A percentile compares a stretch with the other conserved stretches of the same genome.
These are phyloP conservation scores for Neelides folsomi DNA, from an alignment of 2,888 invertebrate species.

Conservation along the genomic window DNA sequence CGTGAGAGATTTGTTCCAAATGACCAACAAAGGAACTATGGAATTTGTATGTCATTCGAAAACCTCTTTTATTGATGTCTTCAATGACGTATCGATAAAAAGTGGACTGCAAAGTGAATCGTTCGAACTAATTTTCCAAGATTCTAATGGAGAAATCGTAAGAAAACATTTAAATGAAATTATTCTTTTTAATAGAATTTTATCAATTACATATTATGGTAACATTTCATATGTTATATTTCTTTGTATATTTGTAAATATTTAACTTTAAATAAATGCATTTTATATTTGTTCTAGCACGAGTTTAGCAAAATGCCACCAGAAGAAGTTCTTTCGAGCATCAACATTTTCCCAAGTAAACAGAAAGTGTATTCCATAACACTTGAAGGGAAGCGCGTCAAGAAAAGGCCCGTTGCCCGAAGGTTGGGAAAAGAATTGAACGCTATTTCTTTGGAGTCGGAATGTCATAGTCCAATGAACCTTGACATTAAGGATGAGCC, in stretches of 20 bases:
- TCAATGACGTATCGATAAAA: slow-evolving; percentile 15
- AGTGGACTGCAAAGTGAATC: slow-evolving; percentile 14
- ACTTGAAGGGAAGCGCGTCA: slow-evolving; percentile 5
- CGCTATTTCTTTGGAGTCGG: no score
- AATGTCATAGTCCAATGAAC: no score
- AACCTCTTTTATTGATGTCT: slow-evolving; percentile 12
- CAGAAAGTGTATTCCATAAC: slow-evolving; percentile 16
- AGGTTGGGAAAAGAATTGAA: not conserved
- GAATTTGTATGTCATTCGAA: slow-evolving; percentile 12
- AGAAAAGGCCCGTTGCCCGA: not conserved
- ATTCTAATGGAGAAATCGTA: slow-evolving; percentile 16
- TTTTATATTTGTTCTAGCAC: slow-evolving; percentile 16
- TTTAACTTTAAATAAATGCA: not conserved
- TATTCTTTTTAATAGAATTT: not conserved
- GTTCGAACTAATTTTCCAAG: slow-evolving; percentile 26
- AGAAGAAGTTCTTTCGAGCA: slow-evolving; percentile 11
- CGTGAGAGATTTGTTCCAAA: slow-evolving; percentile 22
- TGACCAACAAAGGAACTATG: slow-evolving; percentile 3
- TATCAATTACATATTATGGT: no score
- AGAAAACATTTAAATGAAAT: no score
- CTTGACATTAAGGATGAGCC: no score
- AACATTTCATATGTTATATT: no score
- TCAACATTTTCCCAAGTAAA: slow-evolving; percentile 14
- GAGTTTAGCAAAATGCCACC: slow-evolving; percentile 15
- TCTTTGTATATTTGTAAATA: no score